phyloP scores from a whole-genome alignment of 2,797 vertebrate species.

The Pipistrellus pipistrellus region DNA sequence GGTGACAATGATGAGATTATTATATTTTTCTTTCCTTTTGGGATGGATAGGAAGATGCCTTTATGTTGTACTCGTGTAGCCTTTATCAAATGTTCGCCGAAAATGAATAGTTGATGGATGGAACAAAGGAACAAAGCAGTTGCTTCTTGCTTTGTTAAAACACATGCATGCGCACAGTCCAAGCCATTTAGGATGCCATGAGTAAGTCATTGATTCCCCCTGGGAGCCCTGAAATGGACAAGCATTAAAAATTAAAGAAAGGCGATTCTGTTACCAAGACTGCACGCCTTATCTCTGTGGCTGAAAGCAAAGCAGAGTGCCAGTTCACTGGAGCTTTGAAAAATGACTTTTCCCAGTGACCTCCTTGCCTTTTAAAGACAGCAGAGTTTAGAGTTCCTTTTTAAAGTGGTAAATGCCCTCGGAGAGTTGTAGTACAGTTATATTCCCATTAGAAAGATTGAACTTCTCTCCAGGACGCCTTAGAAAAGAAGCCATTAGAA shows the following conservation, averaged over 20 bases:
- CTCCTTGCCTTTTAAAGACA: conserved; percentile 81
- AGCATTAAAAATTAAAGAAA: conserved; percentile 86
- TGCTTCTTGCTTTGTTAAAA: conserved; percentile 53
- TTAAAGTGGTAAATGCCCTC: conserved; percentile 81
- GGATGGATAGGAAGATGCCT: conserved; percentile 45
- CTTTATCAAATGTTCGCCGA: conserved; percentile 69
- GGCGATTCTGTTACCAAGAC: conserved; percentile 71
- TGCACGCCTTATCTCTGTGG: conserved; percentile 79
- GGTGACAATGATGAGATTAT: conserved; percentile 60
- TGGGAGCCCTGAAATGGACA: conserved; percentile 77
- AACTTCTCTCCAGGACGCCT: conserved; percentile 77
- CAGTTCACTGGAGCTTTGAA: conserved; percentile 84
- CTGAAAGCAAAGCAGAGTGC: conserved; percentile 81
- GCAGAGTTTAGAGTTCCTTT: conserved; percentile 78
- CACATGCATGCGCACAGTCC: not conserved
- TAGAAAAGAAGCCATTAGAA: conserved; percentile 83
- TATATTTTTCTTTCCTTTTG: not conserved
- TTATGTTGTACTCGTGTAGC: conserved; percentile 55
- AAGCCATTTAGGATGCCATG: conserved; percentile 72
- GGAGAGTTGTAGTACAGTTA: conserved; percentile 76
- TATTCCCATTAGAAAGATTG: conserved; percentile 82
- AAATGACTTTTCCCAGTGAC: conserved; percentile 84
- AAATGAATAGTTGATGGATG: conserved; percentile 67
- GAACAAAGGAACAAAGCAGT: not conserved
- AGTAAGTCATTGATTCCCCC: conserved; percentile 77